These are phyloP conservation scores for Penaeus monodon DNA, from an alignment of 2,888 invertebrate genomes.

Conservation along the genomic window DNA sequence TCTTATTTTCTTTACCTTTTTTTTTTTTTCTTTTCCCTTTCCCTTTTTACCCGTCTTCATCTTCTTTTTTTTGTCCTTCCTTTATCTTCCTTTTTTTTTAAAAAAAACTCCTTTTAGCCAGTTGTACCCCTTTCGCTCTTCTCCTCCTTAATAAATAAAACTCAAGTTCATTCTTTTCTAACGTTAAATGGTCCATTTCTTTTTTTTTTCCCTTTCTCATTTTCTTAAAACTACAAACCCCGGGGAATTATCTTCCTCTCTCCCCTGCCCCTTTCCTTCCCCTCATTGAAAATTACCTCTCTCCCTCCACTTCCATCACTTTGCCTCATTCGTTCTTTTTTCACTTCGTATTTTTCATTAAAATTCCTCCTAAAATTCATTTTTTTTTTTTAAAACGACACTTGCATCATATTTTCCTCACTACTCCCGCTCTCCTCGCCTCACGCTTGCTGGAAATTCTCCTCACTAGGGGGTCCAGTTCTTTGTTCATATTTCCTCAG, in stretches of 20 bases:
- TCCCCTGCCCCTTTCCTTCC: not conserved
- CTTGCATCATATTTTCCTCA: no score
- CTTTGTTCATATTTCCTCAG: not conserved
- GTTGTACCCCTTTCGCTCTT: not conserved
- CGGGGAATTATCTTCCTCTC: not conserved
- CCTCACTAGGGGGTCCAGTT: no score
- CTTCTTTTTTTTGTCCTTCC: no score
- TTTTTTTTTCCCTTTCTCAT: not conserved
- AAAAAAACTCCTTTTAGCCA: no score
- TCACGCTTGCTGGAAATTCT: no score
- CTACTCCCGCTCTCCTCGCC: no score
- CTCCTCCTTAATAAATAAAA: no score
- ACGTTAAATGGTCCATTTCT: not conserved
- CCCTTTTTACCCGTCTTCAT: no score
- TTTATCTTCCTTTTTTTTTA: no score
- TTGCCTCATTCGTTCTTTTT: not conserved
- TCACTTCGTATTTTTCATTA: not conserved
- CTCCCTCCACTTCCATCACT: not conserved
- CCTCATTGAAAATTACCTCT: not conserved
- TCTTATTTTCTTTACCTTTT: not conserved
- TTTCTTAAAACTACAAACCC: not conserved
- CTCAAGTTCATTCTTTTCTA: no score
- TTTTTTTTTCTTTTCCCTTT: not conserved
- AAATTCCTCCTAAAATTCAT: not conserved
- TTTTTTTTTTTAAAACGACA: not conserved